Evolutionary conservation across 1,140 invertebrate species (phyloP).

Genomic region (Thereuonema tuberculata): DNA sequence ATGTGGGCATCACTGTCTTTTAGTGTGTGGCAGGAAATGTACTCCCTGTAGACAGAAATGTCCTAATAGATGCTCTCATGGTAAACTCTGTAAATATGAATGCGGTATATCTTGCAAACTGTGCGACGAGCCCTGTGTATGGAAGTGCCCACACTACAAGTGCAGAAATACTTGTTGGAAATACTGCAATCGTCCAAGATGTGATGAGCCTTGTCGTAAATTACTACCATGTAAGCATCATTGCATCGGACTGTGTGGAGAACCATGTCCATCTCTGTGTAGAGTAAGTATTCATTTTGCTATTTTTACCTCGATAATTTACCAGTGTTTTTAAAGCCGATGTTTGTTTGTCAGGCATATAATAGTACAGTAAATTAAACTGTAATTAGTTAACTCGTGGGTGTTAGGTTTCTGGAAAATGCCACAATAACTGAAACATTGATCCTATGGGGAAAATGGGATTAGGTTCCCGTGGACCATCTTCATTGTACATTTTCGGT

Average conservation of each 20-base stretch:
- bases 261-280: slow-evolving; percentile 39
- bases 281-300: too few species aligned
- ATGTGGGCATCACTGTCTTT: slow-evolving; percentile 48
- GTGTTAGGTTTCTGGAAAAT: too few species aligned
- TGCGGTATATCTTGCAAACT: slow-evolving; percentile 45
- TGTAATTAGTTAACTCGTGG: too few species aligned
- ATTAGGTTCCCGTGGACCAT: too few species aligned
- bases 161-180: slow-evolving; percentile 43
- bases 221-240: slow-evolving; percentile 40
- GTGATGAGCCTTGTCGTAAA: slow-evolving; percentile 37
- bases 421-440: too few species aligned
- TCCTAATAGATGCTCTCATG: slow-evolving; percentile 39
- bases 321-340: too few species aligned
- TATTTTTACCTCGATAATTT: too few species aligned
- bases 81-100: slow-evolving; percentile 33
- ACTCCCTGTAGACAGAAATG: slow-evolving; percentile 45
- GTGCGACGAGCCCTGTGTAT: slow-evolving; percentile 34
- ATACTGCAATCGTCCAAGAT: slow-evolving; percentile 37
- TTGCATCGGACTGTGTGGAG: slow-evolving; percentile 52
- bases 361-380: too few species aligned
- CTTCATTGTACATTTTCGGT: too few species aligned
- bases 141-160: slow-evolving; percentile 37
- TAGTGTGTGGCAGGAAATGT: slow-evolving; percentile 42
- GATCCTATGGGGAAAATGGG: too few species aligned
- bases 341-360: too few species aligned